phyloP scores from a whole-genome alignment of 2,888 invertebrate species.

The Epinotia ramella region DNA sequence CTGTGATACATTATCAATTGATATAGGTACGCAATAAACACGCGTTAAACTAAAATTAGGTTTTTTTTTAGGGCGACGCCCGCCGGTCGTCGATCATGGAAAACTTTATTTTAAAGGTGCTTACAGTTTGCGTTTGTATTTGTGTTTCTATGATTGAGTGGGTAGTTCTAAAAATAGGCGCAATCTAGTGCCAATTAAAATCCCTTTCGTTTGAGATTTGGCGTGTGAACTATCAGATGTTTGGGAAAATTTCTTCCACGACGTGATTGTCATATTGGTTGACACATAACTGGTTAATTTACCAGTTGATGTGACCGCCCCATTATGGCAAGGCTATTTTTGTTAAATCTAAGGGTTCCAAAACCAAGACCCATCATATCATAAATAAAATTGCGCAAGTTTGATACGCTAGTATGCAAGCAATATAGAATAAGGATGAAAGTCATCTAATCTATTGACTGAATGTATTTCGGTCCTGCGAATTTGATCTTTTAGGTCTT shows the following conservation, averaged over 20 bases:
- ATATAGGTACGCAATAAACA: slow-evolving; percentile 22
- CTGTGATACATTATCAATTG: slow-evolving; percentile 25
- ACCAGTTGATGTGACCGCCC: no score
- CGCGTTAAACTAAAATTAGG: slow-evolving; percentile 23
- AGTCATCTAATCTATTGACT: no score
- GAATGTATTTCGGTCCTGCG: no score
- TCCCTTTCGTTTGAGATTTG: slow-evolving; percentile 21
- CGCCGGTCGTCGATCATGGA: slow-evolving; percentile 9
- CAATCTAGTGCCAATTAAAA: slow-evolving; percentile 21
- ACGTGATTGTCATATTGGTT: no score
- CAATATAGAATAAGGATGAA: no score
- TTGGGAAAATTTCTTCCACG: neutral
- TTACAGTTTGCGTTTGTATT: neutral
- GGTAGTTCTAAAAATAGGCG: slow-evolving; percentile 1
- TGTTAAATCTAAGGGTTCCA: no score
- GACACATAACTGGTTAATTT: no score
- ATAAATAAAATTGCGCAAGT: no score
- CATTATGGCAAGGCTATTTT: no score
- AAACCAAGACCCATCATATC: no score
- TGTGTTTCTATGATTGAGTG: slow-evolving; percentile 16
- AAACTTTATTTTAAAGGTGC: neutral
- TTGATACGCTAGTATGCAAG: no score
- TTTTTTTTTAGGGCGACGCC: slow-evolving; percentile 10
- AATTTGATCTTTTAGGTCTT: no score
- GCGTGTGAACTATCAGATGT: neutral